Conservation (phyloP, 2,797 vertebrate genomes). For the Onychomys torridus region DNA sequence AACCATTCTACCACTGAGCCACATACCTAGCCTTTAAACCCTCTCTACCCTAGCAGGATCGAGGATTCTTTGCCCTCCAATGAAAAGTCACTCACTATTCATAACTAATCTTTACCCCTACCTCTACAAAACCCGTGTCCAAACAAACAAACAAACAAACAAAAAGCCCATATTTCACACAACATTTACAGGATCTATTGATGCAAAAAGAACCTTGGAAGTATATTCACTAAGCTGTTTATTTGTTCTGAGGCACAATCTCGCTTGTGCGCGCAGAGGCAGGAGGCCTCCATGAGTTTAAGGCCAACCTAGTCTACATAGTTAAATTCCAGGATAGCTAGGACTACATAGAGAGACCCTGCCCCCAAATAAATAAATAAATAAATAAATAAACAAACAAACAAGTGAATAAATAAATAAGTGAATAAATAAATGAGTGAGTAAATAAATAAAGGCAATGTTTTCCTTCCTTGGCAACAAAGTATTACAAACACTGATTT, state of each 20-base stretch:
- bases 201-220: neutral
- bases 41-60: slow-evolving; percentile 35
- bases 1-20: neutral
- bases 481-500: slow-evolving; percentile 7
- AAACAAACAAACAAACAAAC: neutral
- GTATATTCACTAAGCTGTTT: neutral
- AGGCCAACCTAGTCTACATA: neutral
- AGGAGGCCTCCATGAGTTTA: neutral
- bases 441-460: neutral
- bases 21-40: neutral
- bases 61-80: slow-evolving; percentile 4
- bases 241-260: neutral
- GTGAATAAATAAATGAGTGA: too few relatives aligned
- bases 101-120: neutral
- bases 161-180: neutral
- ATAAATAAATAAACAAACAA: too few relatives aligned
- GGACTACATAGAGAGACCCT: neutral
- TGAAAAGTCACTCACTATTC: slow-evolving; percentile 21
- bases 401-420: too few relatives aligned
- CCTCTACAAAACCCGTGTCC: neutral
- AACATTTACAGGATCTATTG: slow-evolving; percentile 17
- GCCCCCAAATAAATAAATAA: neutral
- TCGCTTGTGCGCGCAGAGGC: neutral
- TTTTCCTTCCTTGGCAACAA: neutral
- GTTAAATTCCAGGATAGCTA: neutral